Conservation (phyloP, 1,140 invertebrate genomes). For the Melitaea cinxia region DNA sequence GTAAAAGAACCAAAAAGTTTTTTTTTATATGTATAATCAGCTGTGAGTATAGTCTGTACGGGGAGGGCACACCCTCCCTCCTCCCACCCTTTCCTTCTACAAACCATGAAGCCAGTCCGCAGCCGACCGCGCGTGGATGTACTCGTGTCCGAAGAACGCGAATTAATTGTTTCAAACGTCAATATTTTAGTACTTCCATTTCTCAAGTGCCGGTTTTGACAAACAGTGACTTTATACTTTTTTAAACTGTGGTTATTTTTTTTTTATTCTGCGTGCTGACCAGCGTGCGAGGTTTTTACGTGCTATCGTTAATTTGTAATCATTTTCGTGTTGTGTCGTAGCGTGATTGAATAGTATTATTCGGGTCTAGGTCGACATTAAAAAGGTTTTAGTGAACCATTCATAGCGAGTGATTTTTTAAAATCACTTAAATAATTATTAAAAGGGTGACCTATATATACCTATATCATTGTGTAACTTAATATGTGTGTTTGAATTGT, state of each 20-base stretch:
- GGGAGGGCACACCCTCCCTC: conserved; percentile 27
- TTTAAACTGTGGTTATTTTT: conserved; percentile 19
- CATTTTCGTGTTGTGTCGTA: conserved; percentile 26
- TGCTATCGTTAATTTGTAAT: conserved; percentile 15
- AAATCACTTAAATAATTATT: background rate
- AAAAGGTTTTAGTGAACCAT: conserved; percentile 3
- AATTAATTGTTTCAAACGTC: background rate
- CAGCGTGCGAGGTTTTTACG: conserved; percentile 29
- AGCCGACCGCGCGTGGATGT: conserved; percentile 21
- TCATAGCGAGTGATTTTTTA: background rate
- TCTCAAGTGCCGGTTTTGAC: conserved; percentile 1
- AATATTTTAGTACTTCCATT: conserved; percentile 10
- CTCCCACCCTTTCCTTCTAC: conserved; percentile 2
- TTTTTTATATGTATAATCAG: conserved; percentile 40
- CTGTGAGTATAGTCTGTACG: conserved; percentile 24
- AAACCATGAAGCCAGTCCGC: conserved; percentile 23
- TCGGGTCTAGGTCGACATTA: conserved; percentile 24
- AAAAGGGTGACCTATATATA: conserved; percentile 1
- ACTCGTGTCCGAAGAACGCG: conserved; percentile 5
- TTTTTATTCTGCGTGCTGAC: background rate
- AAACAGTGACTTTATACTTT: background rate
- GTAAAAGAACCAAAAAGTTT: conserved; percentile 35
- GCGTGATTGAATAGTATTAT: conserved; percentile 26
- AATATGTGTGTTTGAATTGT: background rate
- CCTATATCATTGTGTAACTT: conserved; percentile 1